These are phyloP conservation scores for Oenanthe oenanthe DNA, from an alignment of 2,113 vertebrate species.

Conservation along the genomic window DNA sequence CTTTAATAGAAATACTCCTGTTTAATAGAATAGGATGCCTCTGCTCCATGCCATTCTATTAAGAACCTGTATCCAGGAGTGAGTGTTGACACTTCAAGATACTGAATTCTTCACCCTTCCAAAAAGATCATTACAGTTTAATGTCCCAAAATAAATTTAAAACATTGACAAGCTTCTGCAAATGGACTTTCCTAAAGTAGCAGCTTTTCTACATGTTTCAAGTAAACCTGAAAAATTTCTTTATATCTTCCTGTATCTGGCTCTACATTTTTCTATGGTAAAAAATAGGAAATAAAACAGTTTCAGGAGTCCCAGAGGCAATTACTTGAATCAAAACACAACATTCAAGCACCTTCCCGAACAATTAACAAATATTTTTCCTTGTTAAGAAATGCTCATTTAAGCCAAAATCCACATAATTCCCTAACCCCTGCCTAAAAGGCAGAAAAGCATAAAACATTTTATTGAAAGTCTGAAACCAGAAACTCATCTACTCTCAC, in stretches of 20 bases:
- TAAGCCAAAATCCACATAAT: slow-evolving; percentile 11
- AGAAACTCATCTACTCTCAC: not conserved
- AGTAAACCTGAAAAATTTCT: not conserved
- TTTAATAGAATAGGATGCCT: not conserved
- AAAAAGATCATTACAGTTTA: not conserved
- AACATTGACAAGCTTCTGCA: not conserved
- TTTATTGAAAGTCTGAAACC: not conserved
- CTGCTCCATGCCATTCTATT: not conserved
- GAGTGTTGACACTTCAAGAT: not conserved
- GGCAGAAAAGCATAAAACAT: not conserved
- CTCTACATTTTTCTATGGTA: not conserved
- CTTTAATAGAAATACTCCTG: not conserved
- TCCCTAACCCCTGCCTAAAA: not conserved
- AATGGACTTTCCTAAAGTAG: not conserved
- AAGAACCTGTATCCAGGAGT: not conserved
- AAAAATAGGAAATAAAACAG: slow-evolving; percentile 20
- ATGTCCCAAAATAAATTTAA: not conserved
- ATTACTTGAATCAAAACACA: slow-evolving; percentile 15
- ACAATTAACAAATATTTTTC: slow-evolving; percentile 29
- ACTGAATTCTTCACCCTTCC: not conserved
- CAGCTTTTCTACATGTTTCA: not conserved
- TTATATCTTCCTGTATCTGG: not conserved
- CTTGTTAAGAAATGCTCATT: not conserved
- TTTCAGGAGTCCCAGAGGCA: not conserved
- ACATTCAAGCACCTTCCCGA: not conserved